phyloP scores from a whole-genome alignment of 2,113 vertebrate genomes.

The Phocoena sinus region DNA sequence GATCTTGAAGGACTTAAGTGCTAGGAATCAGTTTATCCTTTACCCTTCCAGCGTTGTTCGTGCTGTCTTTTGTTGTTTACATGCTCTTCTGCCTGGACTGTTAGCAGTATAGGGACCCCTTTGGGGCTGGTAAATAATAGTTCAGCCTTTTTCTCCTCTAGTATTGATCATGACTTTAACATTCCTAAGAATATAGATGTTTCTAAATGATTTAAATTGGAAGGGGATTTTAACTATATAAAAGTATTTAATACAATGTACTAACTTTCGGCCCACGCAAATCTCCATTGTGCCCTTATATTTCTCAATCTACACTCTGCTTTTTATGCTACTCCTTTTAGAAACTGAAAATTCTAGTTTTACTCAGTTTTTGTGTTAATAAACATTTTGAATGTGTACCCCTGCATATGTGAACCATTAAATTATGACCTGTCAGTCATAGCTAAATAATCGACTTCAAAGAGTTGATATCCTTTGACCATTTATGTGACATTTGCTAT shows the following conservation, averaged over 20 bases:
- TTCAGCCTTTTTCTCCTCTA: slow-evolving; percentile 17
- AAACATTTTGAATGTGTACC: slow-evolving; percentile 70
- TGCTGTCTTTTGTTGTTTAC: slow-evolving; percentile 39
- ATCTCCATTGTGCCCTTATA: background rate
- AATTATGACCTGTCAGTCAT: slow-evolving; percentile 60
- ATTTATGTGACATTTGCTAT: slow-evolving; percentile 75
- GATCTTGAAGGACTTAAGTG: background rate
- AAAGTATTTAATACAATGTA: slow-evolving; percentile 35
- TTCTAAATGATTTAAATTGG: slow-evolving; percentile 56
- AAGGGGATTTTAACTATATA: slow-evolving; percentile 54
- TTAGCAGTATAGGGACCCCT: background rate
- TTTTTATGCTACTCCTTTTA: slow-evolving; percentile 22
- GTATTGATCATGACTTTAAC: slow-evolving; percentile 37
- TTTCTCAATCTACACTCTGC: background rate
- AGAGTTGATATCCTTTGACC: slow-evolving; percentile 49
- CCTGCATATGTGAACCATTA: slow-evolving; percentile 79
- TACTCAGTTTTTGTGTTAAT: slow-evolving; percentile 17
- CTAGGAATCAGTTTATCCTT: background rate
- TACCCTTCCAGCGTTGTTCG: background rate
- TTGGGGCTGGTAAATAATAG: background rate
- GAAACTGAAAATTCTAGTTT: slow-evolving; percentile 33
- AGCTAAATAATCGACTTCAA: slow-evolving; percentile 62
- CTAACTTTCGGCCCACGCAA: slow-evolving; percentile 1
- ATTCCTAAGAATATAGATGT: slow-evolving; percentile 70
- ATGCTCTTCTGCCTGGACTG: slow-evolving; percentile 2